Base-by-base conservation (phyloP, 2,113 vertebrate genomes). In the Muntiacus muntjak region DNA sequence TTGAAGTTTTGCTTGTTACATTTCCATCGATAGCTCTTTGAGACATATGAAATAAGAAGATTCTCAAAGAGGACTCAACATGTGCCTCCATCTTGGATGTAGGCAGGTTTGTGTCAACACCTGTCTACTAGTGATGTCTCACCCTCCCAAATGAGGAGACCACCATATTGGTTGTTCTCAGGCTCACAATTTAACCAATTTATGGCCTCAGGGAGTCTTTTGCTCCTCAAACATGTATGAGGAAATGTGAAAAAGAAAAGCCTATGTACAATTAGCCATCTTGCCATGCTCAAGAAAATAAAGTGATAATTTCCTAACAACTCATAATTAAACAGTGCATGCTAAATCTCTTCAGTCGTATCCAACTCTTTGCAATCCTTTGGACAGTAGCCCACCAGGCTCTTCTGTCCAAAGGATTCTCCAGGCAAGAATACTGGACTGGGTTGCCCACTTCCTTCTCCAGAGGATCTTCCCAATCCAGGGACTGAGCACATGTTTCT, bases 131-230 rank as follows among this genome's bases (percentile, higher is more conserved):
- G 1, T 12, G 47, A 16, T 16, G 26, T 21, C 45, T 50, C 47
- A 15, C 26, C 16, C 8, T 33, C 17, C 11, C 50, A 43, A 19
- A 28, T 23, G 5, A 26, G 47, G 64, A 30, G 9, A 5, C 26
- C 0, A 8, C 30, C 15, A 16, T 19, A 4, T 3, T 0, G 13
- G 10, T 0, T 11, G 40, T 11, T 3, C 60, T 54, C 7, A 0
- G 33, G 52, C 47, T 92, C 7, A 0, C 8, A 6, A 1, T 2
- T 5, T 19, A 16, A 64, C 6, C 58, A 30, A 0, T 58, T 47
- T 14, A 0, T 15, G 5, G 25, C 11, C 3, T 62, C 36, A 2
- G 52, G n/a, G n/a, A 25, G 54, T 55, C 76, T 50, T 55, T 30
- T 55, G 60, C 25, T 7, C 23, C 50, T 16, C 28, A 17, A 67